These are phyloP conservation scores for Ceratitis capitata DNA, from an alignment of 1,140 invertebrate species.

Conservation along the genomic window DNA sequence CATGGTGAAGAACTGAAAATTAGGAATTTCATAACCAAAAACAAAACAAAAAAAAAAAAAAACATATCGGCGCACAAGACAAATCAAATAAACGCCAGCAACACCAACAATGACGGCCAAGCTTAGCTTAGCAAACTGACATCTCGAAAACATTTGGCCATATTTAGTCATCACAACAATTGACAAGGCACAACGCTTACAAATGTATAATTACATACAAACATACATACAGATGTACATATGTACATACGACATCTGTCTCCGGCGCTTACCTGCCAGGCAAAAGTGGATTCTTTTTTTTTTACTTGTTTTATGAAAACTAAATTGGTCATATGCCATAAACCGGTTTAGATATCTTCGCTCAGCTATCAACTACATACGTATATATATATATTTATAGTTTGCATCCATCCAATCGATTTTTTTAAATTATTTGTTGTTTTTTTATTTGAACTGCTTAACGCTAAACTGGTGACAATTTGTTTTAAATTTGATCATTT, in stretches of 20 bases:
- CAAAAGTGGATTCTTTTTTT: neutral
- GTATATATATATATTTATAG: too few relatives aligned
- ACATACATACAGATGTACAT: too few relatives aligned
- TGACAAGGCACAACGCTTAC: neutral
- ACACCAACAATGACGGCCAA: neutral
- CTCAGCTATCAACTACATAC: neutral
- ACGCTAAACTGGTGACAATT: too few relatives aligned
- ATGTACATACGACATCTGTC: neutral
- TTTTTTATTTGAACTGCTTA: too few relatives aligned
- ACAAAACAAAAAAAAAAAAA: neutral
- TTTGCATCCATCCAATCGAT: too few relatives aligned
- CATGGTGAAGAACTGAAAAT: neutral
- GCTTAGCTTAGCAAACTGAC: neutral
- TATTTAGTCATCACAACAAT: slow-evolving; percentile 30
- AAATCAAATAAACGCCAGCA: too few relatives aligned
- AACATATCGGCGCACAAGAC: neutral
- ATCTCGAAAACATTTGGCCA: neutral
- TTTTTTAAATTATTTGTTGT: too few relatives aligned
- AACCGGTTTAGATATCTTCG: neutral
- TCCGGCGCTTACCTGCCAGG: neutral
- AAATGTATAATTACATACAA: too few relatives aligned
- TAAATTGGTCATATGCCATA: neutral
- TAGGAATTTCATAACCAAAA: neutral
- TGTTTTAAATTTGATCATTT: too few relatives aligned
- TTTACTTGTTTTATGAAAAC: neutral